phyloP scores from a whole-genome alignment of 2,797 vertebrate species.

The Perodicticus potto region DNA sequence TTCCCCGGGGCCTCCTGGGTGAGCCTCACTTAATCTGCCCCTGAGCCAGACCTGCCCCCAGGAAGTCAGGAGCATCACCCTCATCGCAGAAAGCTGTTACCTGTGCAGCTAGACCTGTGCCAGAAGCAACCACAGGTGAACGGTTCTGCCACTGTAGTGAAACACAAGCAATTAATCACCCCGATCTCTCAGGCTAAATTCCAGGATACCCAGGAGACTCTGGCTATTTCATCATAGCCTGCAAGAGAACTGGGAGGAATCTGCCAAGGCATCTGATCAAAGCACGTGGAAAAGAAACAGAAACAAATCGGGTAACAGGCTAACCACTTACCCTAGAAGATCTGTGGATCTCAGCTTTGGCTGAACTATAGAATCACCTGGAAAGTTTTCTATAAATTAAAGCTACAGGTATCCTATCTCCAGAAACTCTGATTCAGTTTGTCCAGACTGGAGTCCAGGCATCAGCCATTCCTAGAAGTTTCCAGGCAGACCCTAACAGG shows the following conservation, averaged over 20 bases:
- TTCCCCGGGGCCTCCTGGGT: not conserved
- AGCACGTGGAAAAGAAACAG: not conserved
- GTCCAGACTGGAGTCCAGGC: not conserved
- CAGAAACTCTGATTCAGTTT: not conserved
- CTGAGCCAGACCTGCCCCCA: not conserved
- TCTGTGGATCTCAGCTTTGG: not conserved
- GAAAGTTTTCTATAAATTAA: constrained; percentile 45
- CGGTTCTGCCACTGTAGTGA: not conserved
- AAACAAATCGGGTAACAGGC: not conserved
- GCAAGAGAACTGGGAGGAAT: not conserved
- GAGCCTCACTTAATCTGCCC: not conserved
- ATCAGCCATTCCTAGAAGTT: not conserved
- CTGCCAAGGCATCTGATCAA: not conserved
- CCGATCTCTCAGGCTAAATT: constrained; percentile 23
- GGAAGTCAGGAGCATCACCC: not conserved
- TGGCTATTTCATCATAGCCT: not conserved
- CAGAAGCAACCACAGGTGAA: not conserved
- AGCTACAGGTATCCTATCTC: not conserved
- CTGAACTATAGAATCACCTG: not conserved
- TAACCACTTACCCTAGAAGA: constrained; percentile 8
- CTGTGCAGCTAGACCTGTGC: not conserved
- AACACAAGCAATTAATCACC: not conserved
- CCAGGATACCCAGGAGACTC: not conserved
- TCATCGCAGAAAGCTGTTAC: not conserved
- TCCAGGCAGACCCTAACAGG: not conserved